Evolutionary conservation across 2,888 invertebrate genomes (phyloP).

Genomic region (Imbricaverruca yamaguchii): DNA sequence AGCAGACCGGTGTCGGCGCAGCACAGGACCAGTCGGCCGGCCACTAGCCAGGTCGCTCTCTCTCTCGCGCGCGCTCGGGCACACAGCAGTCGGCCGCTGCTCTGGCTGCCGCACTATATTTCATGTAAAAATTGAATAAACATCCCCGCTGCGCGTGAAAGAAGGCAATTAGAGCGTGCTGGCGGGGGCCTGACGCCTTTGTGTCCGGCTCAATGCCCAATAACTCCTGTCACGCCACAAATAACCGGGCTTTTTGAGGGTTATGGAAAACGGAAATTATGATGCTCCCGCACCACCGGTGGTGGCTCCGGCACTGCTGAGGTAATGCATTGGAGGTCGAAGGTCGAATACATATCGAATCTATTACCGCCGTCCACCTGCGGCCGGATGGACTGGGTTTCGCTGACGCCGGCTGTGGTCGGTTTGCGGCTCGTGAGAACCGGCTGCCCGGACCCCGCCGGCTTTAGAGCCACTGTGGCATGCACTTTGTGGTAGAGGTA

Average conservation of each 20-base stretch:
- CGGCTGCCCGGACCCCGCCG: neutral
- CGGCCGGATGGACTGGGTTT: no score
- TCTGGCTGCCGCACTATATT: neutral
- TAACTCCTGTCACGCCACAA: conserved; percentile 17
- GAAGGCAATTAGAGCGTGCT: neutral
- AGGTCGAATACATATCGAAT: neutral
- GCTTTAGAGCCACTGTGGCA: no score
- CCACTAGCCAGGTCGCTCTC: no score
- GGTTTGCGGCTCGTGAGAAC: neutral
- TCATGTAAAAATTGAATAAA: conserved; percentile 21
- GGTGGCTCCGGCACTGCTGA: neutral
- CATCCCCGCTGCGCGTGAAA: conserved; percentile 9
- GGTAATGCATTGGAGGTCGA: neutral
- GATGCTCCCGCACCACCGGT: neutral
- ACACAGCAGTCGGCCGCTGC: no score
- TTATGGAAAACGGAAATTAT: conserved; percentile 18
- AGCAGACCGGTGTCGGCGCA: no score
- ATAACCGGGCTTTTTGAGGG: conserved; percentile 6
- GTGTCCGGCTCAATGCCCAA: conserved; percentile 13
- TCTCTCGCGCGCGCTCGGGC: no score
- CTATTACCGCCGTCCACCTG: no score
- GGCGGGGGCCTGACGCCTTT: conserved; percentile 5
- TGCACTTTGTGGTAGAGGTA: no score
- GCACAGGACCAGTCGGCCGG: no score
- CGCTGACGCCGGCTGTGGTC: no score